A percentile compares a stretch with the other conserved stretches of the same genome.
These are phyloP conservation scores for Rhinolophus sinicus DNA, from an alignment of 2,113 vertebrate species.

Conservation along the genomic window DNA sequence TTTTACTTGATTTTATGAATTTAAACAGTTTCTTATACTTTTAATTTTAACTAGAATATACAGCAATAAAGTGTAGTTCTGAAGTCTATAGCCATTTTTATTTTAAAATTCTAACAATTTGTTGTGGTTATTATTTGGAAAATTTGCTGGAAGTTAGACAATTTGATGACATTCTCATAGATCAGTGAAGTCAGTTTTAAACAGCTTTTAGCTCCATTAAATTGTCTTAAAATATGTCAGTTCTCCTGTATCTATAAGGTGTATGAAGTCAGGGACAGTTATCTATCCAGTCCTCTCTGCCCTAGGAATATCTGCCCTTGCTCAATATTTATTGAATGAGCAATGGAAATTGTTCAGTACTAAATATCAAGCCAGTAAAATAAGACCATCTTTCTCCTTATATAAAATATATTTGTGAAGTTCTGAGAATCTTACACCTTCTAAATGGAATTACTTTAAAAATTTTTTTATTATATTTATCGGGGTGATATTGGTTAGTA, in stretches of 20 bases:
- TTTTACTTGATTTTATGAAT: background rate
- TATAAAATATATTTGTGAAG: background rate
- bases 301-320: background rate
- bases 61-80: background rate
- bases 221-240: background rate
- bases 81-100: background rate
- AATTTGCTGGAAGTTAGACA: background rate
- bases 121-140: background rate
- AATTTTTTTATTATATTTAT: too few relatives aligned
- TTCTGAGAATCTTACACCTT: background rate
- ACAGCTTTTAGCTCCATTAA: background rate
- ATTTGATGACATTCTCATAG: background rate
- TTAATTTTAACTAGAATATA: background rate
- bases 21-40: background rate
- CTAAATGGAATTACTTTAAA: background rate
- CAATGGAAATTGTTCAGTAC: background rate
- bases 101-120: conserved; percentile 35
- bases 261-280: background rate
- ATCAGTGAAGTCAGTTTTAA: background rate
- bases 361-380: background rate
- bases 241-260: background rate
- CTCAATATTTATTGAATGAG: background rate
- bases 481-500: too few relatives aligned
- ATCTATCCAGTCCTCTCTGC: background rate
- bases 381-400: background rate